Conservation (phyloP, 2,888 invertebrate genomes). For the Steinernema scapterisci region DNA sequence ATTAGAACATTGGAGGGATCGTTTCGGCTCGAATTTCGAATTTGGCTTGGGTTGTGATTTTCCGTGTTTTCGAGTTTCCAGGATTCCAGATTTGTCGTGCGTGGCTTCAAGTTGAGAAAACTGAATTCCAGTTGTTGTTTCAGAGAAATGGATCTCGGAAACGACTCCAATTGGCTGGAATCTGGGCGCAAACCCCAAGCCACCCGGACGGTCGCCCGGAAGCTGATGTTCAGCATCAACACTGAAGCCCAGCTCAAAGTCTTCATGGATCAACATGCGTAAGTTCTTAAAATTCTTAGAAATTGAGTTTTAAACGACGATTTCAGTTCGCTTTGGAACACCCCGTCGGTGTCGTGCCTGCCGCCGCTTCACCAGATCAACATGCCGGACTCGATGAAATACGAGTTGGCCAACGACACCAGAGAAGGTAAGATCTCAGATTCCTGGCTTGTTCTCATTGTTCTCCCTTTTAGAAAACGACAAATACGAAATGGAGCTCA, state of each 20-base stretch:
- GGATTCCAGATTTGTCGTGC: too few species aligned
- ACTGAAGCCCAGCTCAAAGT: not conserved
- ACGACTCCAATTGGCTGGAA: too few species aligned
- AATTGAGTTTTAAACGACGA: not conserved
- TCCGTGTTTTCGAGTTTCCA: too few species aligned
- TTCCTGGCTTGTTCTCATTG: not conserved
- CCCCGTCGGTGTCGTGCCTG: not conserved
- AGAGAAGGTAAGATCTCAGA: not conserved
- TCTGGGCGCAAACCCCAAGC: too few species aligned
- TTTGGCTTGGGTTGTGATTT: too few species aligned
- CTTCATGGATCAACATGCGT: not conserved
- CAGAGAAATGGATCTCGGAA: too few species aligned
- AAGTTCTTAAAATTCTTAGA: not conserved
- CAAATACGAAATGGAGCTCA: constrained; percentile 18
- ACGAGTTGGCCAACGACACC: constrained; percentile 4
- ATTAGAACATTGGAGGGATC: too few species aligned
- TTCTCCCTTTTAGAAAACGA: not conserved
- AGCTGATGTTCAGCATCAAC: not conserved
- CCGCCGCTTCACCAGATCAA: not conserved
- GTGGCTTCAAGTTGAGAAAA: too few species aligned
- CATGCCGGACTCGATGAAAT: not conserved
- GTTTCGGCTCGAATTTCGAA: too few species aligned
- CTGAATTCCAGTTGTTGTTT: too few species aligned
- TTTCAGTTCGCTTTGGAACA: not conserved
- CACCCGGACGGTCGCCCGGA: not conserved